Conservation (phyloP, 2,797 vertebrate species). For the Danio choprae region DNA sequence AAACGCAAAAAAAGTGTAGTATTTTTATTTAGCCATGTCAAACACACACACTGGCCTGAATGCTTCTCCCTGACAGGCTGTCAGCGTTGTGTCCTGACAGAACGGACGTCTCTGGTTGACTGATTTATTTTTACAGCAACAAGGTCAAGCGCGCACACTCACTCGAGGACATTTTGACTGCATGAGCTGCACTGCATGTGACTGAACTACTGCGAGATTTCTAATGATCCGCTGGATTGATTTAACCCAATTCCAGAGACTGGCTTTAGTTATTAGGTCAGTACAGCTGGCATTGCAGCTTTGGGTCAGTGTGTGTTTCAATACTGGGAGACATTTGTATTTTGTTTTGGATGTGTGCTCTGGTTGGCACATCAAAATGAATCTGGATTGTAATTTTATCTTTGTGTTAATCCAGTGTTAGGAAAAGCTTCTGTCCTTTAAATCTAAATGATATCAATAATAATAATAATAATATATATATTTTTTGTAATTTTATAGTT, state of each 20-base stretch:
- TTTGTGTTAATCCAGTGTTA: constrained; percentile 36
- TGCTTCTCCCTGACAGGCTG: constrained; percentile 19
- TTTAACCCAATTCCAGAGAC: constrained; percentile 42
- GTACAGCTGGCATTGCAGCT: constrained; percentile 4
- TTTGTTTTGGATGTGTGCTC: neutral
- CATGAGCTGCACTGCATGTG: constrained; percentile 30
- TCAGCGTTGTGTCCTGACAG: constrained; percentile 28
- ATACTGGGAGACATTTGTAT: neutral
- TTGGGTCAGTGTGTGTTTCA: neutral
- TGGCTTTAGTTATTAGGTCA: constrained; percentile 17
- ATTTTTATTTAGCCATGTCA: neutral
- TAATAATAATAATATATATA: no score
- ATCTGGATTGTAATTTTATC: constrained; percentile 53
- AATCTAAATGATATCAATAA: no score
- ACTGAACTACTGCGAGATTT: neutral
- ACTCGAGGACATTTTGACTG: constrained; percentile 35
- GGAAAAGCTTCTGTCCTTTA: no score
- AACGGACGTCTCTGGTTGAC: constrained; percentile 43
- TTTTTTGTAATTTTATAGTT: no score
- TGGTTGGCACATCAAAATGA: constrained; percentile 27
- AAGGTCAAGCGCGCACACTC: constrained; percentile 41
- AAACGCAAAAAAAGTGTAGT: neutral
- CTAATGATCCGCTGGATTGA: constrained; percentile 29
- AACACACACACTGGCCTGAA: constrained; percentile 3
- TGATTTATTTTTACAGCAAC: constrained; percentile 55